phyloP scores from a whole-genome alignment of 2,888 invertebrate genomes.

The Clostera curtula region DNA sequence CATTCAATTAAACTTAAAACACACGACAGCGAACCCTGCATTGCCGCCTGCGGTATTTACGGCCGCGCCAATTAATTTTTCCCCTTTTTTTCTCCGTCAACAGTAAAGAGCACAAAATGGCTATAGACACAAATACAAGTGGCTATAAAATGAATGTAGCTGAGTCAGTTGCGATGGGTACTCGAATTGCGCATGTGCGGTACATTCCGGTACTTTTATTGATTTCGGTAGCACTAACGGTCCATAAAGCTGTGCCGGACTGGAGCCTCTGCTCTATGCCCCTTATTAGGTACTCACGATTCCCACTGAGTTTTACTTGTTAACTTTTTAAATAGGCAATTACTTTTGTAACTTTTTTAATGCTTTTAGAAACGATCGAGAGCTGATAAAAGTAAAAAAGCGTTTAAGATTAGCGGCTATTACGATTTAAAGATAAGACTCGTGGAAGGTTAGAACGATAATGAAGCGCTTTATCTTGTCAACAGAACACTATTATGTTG shows the following conservation, averaged over 20 bases:
- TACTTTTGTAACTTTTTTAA: slow-evolving; percentile 28
- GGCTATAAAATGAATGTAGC: slow-evolving; percentile 73
- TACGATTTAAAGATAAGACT: slow-evolving; percentile 9
- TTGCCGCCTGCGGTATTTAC: slow-evolving; percentile 36
- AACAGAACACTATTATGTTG: too few relatives aligned
- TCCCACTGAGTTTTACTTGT: slow-evolving; percentile 58
- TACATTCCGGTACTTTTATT: slow-evolving; percentile 79
- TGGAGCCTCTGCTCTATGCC: slow-evolving; percentile 58
- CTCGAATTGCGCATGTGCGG: slow-evolving; percentile 69
- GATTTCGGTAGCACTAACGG: slow-evolving; percentile 82
- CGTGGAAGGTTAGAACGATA: too few relatives aligned
- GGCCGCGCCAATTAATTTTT: slow-evolving; percentile 49
- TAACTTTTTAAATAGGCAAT: slow-evolving; percentile 55
- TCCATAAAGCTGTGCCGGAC: slow-evolving; percentile 71
- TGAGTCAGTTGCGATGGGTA: slow-evolving; percentile 59
- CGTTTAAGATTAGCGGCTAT: slow-evolving; percentile 13
- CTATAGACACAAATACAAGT: slow-evolving; percentile 73
- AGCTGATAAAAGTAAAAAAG: slow-evolving; percentile 19
- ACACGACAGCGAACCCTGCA: slow-evolving; percentile 31
- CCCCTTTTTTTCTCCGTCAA: slow-evolving; percentile 54
- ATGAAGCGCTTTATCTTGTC: too few relatives aligned
- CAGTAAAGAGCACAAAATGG: slow-evolving; percentile 66
- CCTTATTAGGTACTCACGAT: slow-evolving; percentile 71
- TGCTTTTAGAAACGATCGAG: slow-evolving; percentile 16
- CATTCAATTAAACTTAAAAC: slow-evolving; percentile 20